Evolutionary conservation across 2,888 invertebrate genomes (phyloP).

Genomic region (Aleiodes testaceus): DNA sequence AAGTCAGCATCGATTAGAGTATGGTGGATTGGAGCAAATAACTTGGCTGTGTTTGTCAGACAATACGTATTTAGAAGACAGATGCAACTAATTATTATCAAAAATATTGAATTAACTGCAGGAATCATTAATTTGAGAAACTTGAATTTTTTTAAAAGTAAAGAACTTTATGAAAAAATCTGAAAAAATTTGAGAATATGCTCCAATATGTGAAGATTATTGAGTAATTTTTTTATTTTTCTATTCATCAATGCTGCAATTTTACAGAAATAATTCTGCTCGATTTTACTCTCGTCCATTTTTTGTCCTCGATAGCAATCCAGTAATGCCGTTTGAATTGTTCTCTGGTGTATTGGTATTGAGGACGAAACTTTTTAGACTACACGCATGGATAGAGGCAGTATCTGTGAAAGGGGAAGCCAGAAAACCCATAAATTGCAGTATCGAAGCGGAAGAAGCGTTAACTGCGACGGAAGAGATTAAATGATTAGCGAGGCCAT

Average conservation of each 20-base stretch:
- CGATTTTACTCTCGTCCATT: too few relatives aligned
- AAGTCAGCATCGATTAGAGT: slow-evolving; percentile 57
- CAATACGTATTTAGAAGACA: background rate
- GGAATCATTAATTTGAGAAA: slow-evolving; percentile 61
- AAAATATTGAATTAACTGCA: slow-evolving; percentile 26
- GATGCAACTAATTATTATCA: too few relatives aligned
- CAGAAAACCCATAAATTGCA: slow-evolving; percentile 57
- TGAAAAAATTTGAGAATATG: too few relatives aligned
- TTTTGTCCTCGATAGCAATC: too few relatives aligned
- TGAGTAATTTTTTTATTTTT: too few relatives aligned
- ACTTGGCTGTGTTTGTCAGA: slow-evolving; percentile 10
- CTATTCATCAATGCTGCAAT: too few relatives aligned
- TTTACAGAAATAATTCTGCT: too few relatives aligned
- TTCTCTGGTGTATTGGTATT: slow-evolving; percentile 3
- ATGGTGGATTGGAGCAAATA: slow-evolving; percentile 41
- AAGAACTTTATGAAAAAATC: too few relatives aligned
- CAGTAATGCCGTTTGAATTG: too few relatives aligned
- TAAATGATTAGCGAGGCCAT: slow-evolving; percentile 60
- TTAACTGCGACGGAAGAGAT: slow-evolving; percentile 59
- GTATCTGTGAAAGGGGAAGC: slow-evolving; percentile 6
- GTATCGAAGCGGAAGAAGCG: slow-evolving; percentile 59
- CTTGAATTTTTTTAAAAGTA: too few relatives aligned
- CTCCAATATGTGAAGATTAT: too few relatives aligned
- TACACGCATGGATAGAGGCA: background rate
- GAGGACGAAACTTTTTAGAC: slow-evolving; percentile 53